These are phyloP conservation scores for Dascillus cervinus DNA, from an alignment of 2,888 invertebrate species.

Conservation along the genomic window DNA sequence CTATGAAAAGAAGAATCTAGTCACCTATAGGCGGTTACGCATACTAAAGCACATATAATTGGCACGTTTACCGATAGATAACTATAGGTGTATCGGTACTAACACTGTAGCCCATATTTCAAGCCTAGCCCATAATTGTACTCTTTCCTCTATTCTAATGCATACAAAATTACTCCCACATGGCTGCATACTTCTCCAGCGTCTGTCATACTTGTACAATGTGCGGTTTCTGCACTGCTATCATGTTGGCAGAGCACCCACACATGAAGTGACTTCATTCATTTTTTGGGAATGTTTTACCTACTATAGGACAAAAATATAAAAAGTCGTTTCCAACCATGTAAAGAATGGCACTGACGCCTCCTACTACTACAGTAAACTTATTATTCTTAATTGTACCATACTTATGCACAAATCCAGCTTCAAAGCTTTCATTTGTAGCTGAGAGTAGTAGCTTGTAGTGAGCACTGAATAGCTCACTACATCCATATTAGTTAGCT, in stretches of 20 bases:
- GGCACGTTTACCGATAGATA: too few relatives aligned
- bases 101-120: too few relatives aligned
- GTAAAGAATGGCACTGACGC: constrained; percentile 4
- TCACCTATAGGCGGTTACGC: too few relatives aligned
- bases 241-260: constrained; percentile 5
- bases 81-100: too few relatives aligned
- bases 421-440: constrained; percentile 14
- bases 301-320: too few relatives aligned
- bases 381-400: constrained; percentile 2
- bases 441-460: constrained; percentile 10
- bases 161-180: constrained; percentile 11
- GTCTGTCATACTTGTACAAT: constrained; percentile 18
- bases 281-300: constrained; percentile 1
- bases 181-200: constrained; percentile 16
- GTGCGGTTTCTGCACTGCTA: constrained; percentile 11
- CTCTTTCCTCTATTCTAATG: constrained; percentile 6
- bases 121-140: too few relatives aligned
- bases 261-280: background rate
- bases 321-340: too few relatives aligned
- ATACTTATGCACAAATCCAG: constrained; percentile 9
- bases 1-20: too few relatives aligned
- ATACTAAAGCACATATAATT: too few relatives aligned
- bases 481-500: constrained; percentile 8
- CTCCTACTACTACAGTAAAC: constrained; percentile 6
- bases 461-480: constrained; percentile 12